Conservation (phyloP, 1,140 invertebrate genomes). For the Aporrectodea caliginosa region DNA sequence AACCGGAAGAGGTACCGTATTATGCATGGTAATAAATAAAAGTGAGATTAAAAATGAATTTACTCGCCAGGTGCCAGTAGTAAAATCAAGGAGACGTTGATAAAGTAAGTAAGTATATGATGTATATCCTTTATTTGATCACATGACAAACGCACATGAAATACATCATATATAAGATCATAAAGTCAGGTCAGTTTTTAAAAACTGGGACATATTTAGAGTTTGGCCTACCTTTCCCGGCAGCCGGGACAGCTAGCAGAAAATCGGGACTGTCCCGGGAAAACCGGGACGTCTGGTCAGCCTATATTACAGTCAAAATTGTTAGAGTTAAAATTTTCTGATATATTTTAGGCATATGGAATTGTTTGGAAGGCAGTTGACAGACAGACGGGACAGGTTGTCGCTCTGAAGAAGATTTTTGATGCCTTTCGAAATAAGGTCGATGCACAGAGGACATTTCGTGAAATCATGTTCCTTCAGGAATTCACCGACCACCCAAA, state of each 20-base stretch:
- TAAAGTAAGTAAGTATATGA: too few relatives aligned
- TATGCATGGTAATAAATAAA: too few relatives aligned
- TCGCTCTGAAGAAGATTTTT: slow-evolving; percentile 97
- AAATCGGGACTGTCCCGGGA: too few relatives aligned
- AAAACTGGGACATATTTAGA: neutral
- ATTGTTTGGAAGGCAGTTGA: slow-evolving; percentile 97
- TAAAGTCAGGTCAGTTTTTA: neutral
- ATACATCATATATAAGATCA: neutral
- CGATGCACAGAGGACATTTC: slow-evolving; percentile 72
- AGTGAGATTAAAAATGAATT: too few relatives aligned
- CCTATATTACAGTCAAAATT: neutral
- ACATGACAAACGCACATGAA: too few relatives aligned
- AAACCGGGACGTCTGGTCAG: too few relatives aligned
- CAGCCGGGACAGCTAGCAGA: too few relatives aligned
- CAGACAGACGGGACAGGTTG: slow-evolving; percentile 75
- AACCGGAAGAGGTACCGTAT: too few relatives aligned
- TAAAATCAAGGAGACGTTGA: too few relatives aligned
- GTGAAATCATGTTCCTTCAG: slow-evolving; percentile 89
- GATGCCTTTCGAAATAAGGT: slow-evolving; percentile 87
- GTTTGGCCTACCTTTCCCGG: neutral
- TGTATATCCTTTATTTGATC: too few relatives aligned
- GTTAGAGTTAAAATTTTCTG: neutral
- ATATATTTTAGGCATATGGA: slow-evolving; percentile 74
- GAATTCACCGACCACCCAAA: slow-evolving; percentile 92
- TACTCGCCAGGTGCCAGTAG: too few relatives aligned